These are phyloP conservation scores for Sinhomidia bicolor DNA, from an alignment of 2,888 invertebrate genomes.

Conservation along the genomic window DNA sequence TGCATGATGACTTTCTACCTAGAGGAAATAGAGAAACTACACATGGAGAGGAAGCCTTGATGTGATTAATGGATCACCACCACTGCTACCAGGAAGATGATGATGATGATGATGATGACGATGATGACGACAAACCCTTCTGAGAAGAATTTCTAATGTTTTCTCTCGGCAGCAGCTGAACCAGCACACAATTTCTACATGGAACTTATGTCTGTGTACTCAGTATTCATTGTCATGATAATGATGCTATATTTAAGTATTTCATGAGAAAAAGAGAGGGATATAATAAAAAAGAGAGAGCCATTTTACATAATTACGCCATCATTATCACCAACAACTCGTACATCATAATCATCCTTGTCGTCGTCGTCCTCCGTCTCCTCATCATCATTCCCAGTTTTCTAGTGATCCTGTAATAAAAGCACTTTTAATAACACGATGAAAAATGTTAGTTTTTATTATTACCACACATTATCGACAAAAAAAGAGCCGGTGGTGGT, in stretches of 20 bases:
- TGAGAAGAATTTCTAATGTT: constrained; percentile 39
- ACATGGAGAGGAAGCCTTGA: background rate
- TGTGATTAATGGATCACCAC: constrained; percentile 49
- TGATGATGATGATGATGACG: constrained; percentile 11
- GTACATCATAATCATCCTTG: background rate
- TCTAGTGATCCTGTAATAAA: constrained; percentile 26
- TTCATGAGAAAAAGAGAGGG: background rate
- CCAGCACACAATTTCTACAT: background rate
- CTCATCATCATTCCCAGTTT: background rate
- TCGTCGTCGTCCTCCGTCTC: background rate
- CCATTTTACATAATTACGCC: constrained; percentile 64
- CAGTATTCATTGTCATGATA: background rate
- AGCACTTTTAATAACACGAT: constrained; percentile 12
- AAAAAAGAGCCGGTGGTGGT: background rate
- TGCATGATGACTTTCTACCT: background rate
- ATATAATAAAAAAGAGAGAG: background rate
- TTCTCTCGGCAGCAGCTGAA: background rate
- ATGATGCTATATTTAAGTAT: background rate
- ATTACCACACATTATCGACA: constrained; percentile 33
- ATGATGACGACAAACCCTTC: constrained; percentile 5
- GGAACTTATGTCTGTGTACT: background rate
- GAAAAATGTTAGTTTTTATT: background rate
- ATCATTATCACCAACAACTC: constrained; percentile 59
- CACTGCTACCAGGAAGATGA: background rate
- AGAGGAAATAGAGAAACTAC: background rate